phyloP scores from a whole-genome alignment of 92 coral and sea anemone species.

The Paragorgia papillata region DNA sequence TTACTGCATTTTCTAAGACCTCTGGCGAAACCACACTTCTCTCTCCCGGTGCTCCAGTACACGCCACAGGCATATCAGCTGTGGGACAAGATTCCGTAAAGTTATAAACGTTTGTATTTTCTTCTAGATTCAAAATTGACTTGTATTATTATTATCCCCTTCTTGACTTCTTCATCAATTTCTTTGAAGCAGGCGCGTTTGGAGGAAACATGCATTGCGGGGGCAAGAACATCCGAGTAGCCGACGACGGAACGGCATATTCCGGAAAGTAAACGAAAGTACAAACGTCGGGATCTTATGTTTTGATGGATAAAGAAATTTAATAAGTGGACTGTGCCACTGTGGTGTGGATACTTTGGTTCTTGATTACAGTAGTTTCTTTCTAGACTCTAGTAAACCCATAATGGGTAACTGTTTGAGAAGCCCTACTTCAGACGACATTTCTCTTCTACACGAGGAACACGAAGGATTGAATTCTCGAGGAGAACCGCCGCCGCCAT shows the following conservation, averaged over 20 bases:
- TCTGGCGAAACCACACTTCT: constrained; percentile 68
- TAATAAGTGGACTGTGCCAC: not conserved
- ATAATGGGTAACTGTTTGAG: constrained; percentile 96
- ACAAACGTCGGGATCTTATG: constrained; percentile 9
- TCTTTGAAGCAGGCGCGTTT: constrained; percentile 86
- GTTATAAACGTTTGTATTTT: too few species aligned
- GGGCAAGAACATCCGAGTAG: constrained; percentile 13
- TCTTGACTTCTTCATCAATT: too few species aligned
- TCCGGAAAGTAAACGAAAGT: constrained; percentile 22
- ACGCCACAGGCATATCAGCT: constrained; percentile 38
- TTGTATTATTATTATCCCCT: too few species aligned
- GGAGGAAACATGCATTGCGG: not conserved
- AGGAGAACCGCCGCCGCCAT: constrained; percentile 99
- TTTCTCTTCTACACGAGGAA: constrained; percentile 94
- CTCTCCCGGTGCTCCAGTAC: constrained; percentile 69
- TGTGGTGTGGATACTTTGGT: not conserved
- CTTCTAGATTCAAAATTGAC: too few species aligned
- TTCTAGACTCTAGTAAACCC: constrained; percentile 53
- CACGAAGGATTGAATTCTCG: constrained; percentile 84
- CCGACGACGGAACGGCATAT: constrained; percentile 13
- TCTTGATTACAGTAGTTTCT: too few species aligned
- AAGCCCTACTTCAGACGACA: constrained; percentile 93
- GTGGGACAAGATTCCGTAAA: not conserved
- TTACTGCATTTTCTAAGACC: constrained; percentile 86
- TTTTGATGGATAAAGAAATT: constrained; percentile 22